A percentile compares a stretch with the other conserved stretches of the same genome.
Evolutionary conservation across 92 coral and sea anemone species (phyloP).

Genomic region (Heteractis magnifica): DNA sequence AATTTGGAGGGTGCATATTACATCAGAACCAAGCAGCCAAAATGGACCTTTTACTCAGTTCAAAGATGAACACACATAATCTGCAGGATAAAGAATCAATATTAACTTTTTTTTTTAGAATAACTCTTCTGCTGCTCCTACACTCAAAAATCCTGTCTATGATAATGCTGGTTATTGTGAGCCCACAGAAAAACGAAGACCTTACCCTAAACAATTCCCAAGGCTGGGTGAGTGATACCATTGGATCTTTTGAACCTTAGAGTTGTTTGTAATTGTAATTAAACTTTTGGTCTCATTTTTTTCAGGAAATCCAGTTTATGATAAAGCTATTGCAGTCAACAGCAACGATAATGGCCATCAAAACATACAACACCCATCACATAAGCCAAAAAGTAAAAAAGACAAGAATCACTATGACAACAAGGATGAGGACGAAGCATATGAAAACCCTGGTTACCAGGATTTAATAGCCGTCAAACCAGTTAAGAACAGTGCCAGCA

Average conservation of each 20-base stretch:
- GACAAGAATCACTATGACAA: slow-evolving; percentile 20
- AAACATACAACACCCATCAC: not conserved
- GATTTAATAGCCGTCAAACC: not conserved
- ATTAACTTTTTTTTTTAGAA: not conserved
- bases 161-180: slow-evolving; percentile 31
- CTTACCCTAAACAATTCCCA: slow-evolving; percentile 11
- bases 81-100: not conserved
- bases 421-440: slow-evolving; percentile 17
- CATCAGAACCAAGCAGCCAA: too few relatives aligned
- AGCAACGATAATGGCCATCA: not conserved
- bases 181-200: slow-evolving; percentile 13
- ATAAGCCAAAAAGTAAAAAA: not conserved
- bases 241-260: not conserved
- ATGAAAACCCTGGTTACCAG: slow-evolving; percentile 16
- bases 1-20: too few relatives aligned
- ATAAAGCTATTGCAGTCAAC: slow-evolving; percentile 5
- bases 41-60: not conserved
- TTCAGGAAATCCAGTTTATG: slow-evolving; percentile 32
- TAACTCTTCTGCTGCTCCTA: not conserved
- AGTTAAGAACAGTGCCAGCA: not conserved
- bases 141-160: slow-evolving; percentile 21
- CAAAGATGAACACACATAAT: not conserved
- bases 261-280: not conserved
- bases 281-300: not conserved
- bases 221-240: slow-evolving; percentile 19